These are phyloP conservation scores for Graphium colonna DNA, from an alignment of 2,888 invertebrate species.

Conservation along the genomic window DNA sequence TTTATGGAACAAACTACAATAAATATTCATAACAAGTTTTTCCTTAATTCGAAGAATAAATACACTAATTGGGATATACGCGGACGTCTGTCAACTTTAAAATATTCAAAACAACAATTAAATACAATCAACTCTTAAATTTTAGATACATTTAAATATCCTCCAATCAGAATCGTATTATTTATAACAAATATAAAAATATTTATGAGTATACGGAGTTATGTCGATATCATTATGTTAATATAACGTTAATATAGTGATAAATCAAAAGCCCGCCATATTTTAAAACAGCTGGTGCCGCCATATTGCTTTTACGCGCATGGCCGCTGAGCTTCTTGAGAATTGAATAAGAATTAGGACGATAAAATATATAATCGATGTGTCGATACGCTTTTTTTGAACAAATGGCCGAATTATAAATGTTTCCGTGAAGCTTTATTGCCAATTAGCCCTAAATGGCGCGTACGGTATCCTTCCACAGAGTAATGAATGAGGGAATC, in stretches of 20 bases:
- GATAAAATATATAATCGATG: conserved; percentile 27
- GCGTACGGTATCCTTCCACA: conserved; percentile 29
- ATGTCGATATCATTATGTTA: conserved; percentile 3
- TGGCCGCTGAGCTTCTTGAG: conserved; percentile 23
- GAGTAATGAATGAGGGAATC: conserved; percentile 25
- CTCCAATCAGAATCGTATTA: background rate
- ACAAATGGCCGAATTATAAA: conserved; percentile 28
- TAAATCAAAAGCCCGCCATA: conserved; percentile 19
- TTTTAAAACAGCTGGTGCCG: conserved; percentile 1
- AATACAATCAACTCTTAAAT: background rate
- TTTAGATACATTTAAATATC: background rate
- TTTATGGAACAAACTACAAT: too few species aligned
- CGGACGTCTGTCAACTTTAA: background rate
- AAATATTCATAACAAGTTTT: background rate
- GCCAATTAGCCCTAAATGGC: conserved; percentile 38
- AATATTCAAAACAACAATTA: background rate
- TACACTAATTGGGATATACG: background rate
- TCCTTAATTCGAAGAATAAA: background rate
- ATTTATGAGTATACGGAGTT: conserved; percentile 3
- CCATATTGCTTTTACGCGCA: conserved; percentile 12
- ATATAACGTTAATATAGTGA: conserved; percentile 6
- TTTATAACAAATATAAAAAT: conserved; percentile 1
- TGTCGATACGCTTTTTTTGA: conserved; percentile 24
- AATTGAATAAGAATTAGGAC: conserved; percentile 33
- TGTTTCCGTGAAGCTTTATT: conserved; percentile 33